Evolutionary conservation across 2,113 vertebrate genomes (phyloP).

Genomic region (Gnathonemus longibarbis): DNA sequence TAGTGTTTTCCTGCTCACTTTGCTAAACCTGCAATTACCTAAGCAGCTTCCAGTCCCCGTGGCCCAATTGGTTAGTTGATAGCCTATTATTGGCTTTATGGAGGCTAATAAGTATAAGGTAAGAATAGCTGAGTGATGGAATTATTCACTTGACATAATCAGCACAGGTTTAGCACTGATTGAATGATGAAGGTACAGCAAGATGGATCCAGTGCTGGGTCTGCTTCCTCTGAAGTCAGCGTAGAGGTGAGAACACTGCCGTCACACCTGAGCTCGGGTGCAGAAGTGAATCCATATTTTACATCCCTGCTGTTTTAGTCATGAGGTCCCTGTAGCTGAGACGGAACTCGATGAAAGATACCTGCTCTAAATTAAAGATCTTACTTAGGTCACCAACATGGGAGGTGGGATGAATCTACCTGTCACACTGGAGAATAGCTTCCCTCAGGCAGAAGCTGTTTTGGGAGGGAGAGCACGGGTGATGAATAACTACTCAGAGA

Average conservation of each 20-base stretch:
- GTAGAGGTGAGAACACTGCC: background rate
- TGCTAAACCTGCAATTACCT: background rate
- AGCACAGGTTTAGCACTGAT: background rate
- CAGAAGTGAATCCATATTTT: background rate
- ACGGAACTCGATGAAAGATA: background rate
- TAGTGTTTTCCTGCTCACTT: background rate
- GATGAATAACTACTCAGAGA: background rate
- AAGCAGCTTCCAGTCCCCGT: background rate
- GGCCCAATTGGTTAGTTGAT: background rate
- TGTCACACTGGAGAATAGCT: background rate
- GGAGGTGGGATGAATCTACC: background rate
- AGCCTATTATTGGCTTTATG: background rate
- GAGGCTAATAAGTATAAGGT: background rate
- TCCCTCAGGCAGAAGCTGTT: background rate
- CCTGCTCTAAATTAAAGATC: constrained; percentile 10
- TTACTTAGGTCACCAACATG: background rate
- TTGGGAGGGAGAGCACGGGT: background rate
- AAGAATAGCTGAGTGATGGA: background rate
- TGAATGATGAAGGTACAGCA: background rate
- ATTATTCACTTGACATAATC: background rate
- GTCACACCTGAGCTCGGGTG: background rate
- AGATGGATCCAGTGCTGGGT: background rate
- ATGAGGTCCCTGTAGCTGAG: background rate
- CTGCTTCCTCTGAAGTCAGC: background rate
- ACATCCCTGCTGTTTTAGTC: background rate